Base-by-base conservation (phyloP, 1,140 invertebrate species). In the Aricia agestis region DNA sequence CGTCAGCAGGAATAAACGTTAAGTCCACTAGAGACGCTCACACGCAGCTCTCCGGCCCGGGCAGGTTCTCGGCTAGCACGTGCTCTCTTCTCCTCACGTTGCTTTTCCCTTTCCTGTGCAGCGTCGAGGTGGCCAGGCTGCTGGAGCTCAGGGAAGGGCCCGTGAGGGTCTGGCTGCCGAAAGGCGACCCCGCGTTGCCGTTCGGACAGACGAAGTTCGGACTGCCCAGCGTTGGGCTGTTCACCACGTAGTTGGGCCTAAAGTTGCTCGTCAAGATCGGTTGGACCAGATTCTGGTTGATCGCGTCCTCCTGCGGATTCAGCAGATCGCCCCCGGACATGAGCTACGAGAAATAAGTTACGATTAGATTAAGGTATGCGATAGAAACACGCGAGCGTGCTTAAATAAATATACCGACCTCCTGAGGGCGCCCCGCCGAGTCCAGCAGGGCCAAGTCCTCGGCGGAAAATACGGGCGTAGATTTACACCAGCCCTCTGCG, bases 191-290 rank as follows among this genome's bases (percentile, higher is more conserved):
- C 7, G 86, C 65, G 67, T 89, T 89, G 18, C 88, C 89, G 72
- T 90, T 90, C 2, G 89, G 87, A 68, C 88, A 89, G 11, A 90
- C 89, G 74, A 91, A 91, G 80, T 90, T 90, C n/a, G 89, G 89
- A 72, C 88, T 91, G 15, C 89, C 89, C 73, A 91, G 77, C 65
- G 88, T 89, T 1, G 89, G 89, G 71, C 89, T 89, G 74, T 86
- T 86, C 66, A 82, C 81, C 79, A 82, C 77, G 59, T 83, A 87
- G 74, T 79, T 88, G 76, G 86, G 78, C 75, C 86, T 87, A 83
- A 83, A 89, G 45, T 52, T 52, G 9, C 45, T 52, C 9, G 78
- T 83, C 75, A 79, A 78, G 42, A 82, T 75, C 68, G 82, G 76
- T 68, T 85, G 82, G 13, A 78, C 71, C 68, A 89, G 70, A 71